These are phyloP conservation scores for Neofelis nebulosa DNA, from an alignment of 2,113 vertebrate species.

Conservation along the genomic window DNA sequence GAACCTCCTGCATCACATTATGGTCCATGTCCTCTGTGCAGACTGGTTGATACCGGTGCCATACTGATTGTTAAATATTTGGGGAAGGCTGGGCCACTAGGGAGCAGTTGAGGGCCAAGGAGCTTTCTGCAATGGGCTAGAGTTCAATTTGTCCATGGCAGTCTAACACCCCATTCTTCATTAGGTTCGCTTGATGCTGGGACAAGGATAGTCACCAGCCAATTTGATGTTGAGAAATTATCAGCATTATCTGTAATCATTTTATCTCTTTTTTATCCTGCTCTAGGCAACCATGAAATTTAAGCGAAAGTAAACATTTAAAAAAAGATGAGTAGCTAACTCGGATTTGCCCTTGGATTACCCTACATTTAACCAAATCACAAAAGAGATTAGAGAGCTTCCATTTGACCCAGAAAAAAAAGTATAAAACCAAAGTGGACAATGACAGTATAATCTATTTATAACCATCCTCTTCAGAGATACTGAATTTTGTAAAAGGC, in stretches of 20 bases:
- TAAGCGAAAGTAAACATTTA: not conserved
- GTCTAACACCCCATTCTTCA: accelerated
- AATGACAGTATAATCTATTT: not conserved
- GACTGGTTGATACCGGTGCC: no score
- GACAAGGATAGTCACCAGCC: not conserved
- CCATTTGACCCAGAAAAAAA: slow-evolving; percentile 64
- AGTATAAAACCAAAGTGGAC: not conserved
- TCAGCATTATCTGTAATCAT: not conserved
- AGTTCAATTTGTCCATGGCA: not conserved
- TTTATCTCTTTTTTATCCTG: not conserved
- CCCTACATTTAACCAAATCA: slow-evolving; percentile 49
- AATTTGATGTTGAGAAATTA: not conserved
- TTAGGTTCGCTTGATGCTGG: accelerated
- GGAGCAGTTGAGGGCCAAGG: not conserved
- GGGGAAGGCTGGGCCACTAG: not conserved
- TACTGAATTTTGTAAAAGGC: not conserved
- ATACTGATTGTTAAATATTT: not conserved
- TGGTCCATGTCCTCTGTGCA: not conserved
- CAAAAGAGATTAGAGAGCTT: slow-evolving; percentile 45
- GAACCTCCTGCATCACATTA: not conserved
- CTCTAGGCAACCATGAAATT: not conserved
- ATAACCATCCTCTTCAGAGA: not conserved
- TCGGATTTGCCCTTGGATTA: slow-evolving; percentile 35
- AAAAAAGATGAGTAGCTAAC: not conserved
- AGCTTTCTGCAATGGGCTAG: not conserved